phyloP scores from a whole-genome alignment of 2,797 vertebrate genomes.

The Myoxocephalus aenaeus region DNA sequence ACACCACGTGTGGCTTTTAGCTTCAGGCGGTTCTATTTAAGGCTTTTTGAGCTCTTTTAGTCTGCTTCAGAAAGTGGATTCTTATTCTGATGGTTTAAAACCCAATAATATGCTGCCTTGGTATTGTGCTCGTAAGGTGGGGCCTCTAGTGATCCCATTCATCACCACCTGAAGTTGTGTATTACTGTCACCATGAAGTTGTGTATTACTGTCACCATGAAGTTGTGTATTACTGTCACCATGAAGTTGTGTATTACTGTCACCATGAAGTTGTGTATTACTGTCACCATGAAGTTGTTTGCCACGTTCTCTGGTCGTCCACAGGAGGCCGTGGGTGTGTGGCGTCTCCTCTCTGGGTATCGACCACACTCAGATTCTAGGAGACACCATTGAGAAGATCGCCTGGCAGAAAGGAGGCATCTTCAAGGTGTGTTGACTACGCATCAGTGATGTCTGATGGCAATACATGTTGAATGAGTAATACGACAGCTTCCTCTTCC shows the following conservation, averaged over 20 bases:
- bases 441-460: not conserved
- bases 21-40: too few species aligned
- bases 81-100: too few species aligned
- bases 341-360: slow-evolving; percentile 93
- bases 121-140: too few species aligned
- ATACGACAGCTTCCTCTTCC: not conserved
- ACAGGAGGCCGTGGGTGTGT: slow-evolving; percentile 92
- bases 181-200: not conserved
- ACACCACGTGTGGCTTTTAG: too few species aligned
- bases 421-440: slow-evolving; percentile 90
- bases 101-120: too few species aligned
- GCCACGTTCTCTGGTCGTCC: not conserved
- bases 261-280: not conserved
- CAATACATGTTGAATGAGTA: not conserved
- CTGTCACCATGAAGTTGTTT: not conserved
- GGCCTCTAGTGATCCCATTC: too few species aligned
- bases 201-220: not conserved
- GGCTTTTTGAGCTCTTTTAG: too few species aligned
- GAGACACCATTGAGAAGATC: slow-evolving; percentile 95
- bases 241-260: too few species aligned
- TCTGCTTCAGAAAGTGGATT: too few species aligned
- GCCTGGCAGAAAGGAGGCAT: slow-evolving; percentile 99
- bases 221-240: not conserved
- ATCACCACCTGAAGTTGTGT: not conserved
- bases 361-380: slow-evolving; percentile 94